These are phyloP conservation scores for zebrafish (Danio rerio) DNA, from an alignment of 2,113 vertebrate species.

Conservation along the genomic window DNA sequence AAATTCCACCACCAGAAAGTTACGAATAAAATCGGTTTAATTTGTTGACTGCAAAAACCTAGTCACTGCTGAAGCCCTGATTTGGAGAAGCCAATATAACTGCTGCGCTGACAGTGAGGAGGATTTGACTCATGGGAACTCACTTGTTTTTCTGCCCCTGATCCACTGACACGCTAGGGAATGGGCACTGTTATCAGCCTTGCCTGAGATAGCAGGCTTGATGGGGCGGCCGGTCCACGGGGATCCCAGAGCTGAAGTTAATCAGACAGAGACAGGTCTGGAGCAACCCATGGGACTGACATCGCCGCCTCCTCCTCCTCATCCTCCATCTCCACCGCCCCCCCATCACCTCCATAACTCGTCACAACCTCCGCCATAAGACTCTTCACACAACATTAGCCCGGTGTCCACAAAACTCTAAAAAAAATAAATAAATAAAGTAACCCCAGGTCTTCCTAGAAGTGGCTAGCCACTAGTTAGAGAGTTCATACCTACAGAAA, in stretches of 20 bases:
- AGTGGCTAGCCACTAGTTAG: neutral
- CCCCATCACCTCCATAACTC: conserved; percentile 27
- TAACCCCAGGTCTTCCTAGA: conserved; percentile 22
- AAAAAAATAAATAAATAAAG: conserved; percentile 29
- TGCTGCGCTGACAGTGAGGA: conserved; percentile 9
- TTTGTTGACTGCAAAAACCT: conserved; percentile 14
- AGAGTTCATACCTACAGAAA: neutral
- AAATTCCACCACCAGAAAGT: conserved; percentile 8
- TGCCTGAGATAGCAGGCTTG: conserved; percentile 72
- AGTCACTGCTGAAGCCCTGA: conserved; percentile 5
- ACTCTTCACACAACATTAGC: conserved; percentile 44
- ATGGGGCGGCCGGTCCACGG: conserved; percentile 71
- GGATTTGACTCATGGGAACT: conserved; percentile 63
- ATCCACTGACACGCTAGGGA: conserved; percentile 64
- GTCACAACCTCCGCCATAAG: conserved; percentile 48
- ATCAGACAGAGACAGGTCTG: conserved; percentile 78
- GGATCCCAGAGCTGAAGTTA: conserved; percentile 74
- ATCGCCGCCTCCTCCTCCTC: conserved; percentile 57
- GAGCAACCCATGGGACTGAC: conserved; percentile 70
- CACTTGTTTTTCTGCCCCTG: conserved; percentile 73
- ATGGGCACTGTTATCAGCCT: conserved; percentile 75
- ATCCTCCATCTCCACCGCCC: neutral
- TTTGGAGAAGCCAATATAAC: conserved; percentile 27
- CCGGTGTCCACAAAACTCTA: conserved; percentile 30
- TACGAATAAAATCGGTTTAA: neutral